Percentiles rank a stretch among this genome's conserved stretches.
Evolutionary conservation across 2,797 vertebrate genomes (phyloP).

Genomic region (Sebastes alutus): DNA sequence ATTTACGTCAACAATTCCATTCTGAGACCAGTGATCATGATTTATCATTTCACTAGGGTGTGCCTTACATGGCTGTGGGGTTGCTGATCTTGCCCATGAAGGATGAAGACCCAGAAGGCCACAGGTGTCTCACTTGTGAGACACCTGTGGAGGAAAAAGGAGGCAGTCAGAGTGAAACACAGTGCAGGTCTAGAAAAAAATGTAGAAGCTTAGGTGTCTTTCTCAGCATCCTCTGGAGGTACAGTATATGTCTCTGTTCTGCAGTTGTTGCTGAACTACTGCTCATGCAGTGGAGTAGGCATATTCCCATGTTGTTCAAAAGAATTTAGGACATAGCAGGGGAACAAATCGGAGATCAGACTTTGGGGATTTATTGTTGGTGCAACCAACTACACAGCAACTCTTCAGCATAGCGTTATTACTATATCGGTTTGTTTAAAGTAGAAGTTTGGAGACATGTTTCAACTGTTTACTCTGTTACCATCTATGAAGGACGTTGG

Average conservation of each 20-base stretch:
- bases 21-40: neutral
- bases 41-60: neutral
- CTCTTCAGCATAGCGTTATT: too few relatives aligned
- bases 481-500: too few relatives aligned
- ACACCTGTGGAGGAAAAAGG: neutral
- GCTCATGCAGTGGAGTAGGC: neutral
- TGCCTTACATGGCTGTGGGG: slow-evolving; percentile 61
- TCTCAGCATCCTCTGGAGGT: neutral
- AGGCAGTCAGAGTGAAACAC: neutral
- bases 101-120: slow-evolving; percentile 67
- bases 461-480: too few relatives aligned
- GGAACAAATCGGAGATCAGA: too few relatives aligned
- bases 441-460: too few relatives aligned
- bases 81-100: slow-evolving; percentile 30
- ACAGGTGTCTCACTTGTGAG: too few relatives aligned
- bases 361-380: too few relatives aligned
- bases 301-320: neutral
- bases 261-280: neutral
- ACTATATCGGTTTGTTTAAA: too few relatives aligned
- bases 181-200: neutral
- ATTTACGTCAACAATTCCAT: too few relatives aligned
- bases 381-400: too few relatives aligned
- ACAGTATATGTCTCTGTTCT: neutral
- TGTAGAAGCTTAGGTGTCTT: neutral
- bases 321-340: neutral